Evolutionary conservation across 1,140 invertebrate species (phyloP).

Genomic region (Polypedilum pembai): DNA sequence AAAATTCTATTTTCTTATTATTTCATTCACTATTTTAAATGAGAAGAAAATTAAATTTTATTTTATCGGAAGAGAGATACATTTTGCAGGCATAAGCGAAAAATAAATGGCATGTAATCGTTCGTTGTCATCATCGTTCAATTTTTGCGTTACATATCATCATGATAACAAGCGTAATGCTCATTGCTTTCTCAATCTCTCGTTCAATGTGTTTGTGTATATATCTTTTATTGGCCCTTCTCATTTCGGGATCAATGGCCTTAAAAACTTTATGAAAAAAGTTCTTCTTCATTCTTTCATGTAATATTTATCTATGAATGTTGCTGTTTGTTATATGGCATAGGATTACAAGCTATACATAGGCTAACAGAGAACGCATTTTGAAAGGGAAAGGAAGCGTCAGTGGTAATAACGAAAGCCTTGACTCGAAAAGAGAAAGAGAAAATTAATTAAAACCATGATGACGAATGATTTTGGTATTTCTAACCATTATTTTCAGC

Average conservation of each 20-base stretch:
- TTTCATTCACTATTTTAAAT: no score
- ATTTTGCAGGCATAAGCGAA: no score
- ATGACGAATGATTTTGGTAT: background rate
- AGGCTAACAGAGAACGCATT: background rate
- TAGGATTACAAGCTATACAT: background rate
- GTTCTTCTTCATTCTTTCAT: conserved; percentile 1
- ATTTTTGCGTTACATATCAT: background rate
- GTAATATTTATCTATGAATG: background rate
- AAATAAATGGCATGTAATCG: background rate
- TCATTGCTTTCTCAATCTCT: background rate
- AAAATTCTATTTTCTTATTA: no score
- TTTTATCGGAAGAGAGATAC: no score
- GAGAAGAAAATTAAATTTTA: no score
- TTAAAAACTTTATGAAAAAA: background rate
- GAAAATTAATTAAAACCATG: conserved; percentile 1
- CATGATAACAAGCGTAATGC: conserved; percentile 1
- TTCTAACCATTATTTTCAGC: background rate
- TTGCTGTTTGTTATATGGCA: background rate
- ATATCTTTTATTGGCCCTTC: background rate
- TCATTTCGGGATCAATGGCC: background rate
- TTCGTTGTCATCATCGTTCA: background rate
- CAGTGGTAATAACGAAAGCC: background rate
- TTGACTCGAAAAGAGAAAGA: background rate
- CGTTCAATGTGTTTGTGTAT: background rate
- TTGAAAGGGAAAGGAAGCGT: background rate